These are phyloP conservation scores for Gambelia wislizenii DNA, from an alignment of 2,797 vertebrate species.

Conservation along the genomic window DNA sequence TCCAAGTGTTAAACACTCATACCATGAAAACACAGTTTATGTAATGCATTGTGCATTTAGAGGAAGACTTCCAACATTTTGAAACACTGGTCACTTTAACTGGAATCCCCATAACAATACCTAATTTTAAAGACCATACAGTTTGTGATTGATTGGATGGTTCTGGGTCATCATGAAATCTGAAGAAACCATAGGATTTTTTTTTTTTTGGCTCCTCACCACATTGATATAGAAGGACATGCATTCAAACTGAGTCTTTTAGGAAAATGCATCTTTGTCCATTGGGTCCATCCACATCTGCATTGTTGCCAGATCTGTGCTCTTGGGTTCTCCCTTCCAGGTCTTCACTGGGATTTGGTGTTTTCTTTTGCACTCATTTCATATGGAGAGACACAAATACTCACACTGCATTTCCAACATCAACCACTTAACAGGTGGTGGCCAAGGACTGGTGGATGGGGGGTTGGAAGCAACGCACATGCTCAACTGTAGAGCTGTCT, in stretches of 20 bases:
- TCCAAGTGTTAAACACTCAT: constrained; percentile 17
- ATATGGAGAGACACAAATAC: neutral
- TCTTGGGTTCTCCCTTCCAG: constrained; percentile 47
- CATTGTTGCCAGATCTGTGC: constrained; percentile 39
- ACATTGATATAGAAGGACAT: constrained; percentile 79
- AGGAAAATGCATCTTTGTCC: constrained; percentile 48
- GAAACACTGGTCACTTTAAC: neutral
- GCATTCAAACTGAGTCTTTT: constrained; percentile 68
- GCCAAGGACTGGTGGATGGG: constrained; percentile 98
- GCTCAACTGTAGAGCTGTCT: constrained; percentile 97
- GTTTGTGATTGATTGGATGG: constrained; percentile 26
- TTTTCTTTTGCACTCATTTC: constrained; percentile 49
- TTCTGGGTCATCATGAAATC: constrained; percentile 49
- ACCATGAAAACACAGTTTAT: neutral
- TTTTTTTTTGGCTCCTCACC: constrained; percentile 49
- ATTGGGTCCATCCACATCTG: constrained; percentile 50
- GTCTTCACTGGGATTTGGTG: constrained; percentile 53
- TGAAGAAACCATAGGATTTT: constrained; percentile 43
- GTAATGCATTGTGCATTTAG: accelerated
- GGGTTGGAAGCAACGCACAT: constrained; percentile 98
- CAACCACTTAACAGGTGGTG: constrained; percentile 89
- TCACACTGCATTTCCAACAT: constrained; percentile 39
- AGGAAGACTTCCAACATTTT: neutral
- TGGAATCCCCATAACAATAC: neutral
- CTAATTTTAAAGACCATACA: constrained; percentile 53